Conservation (phyloP, 2,888 invertebrate genomes). For the Cetonia aurata region DNA sequence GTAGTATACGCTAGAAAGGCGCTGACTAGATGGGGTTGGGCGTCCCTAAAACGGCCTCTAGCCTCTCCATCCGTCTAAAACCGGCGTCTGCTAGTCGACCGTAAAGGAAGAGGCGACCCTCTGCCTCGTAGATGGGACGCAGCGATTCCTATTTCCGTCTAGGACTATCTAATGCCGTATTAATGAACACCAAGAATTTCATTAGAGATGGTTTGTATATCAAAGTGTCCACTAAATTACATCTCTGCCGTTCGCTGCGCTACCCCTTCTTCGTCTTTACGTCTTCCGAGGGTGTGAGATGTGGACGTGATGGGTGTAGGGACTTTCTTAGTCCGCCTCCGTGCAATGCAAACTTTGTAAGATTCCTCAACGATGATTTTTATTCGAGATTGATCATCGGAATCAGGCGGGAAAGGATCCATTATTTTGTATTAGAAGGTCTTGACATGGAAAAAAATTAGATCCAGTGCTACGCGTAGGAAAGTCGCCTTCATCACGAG, state of each 20-base stretch:
- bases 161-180: slow-evolving; percentile 70
- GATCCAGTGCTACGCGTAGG: neutral
- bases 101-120: slow-evolving; percentile 10
- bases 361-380: too few relatives aligned
- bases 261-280: slow-evolving; percentile 4
- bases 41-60: neutral
- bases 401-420: neutral
- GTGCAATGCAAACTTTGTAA: too few relatives aligned
- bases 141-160: slow-evolving; percentile 34
- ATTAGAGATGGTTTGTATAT: slow-evolving; percentile 76
- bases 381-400: too few relatives aligned
- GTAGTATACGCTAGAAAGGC: neutral
- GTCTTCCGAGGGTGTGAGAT: too few relatives aligned
- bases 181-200: slow-evolving; percentile 78
- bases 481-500: slow-evolving; percentile 46
- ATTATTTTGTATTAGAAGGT: slow-evolving; percentile 28
- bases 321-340: neutral
- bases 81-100: slow-evolving; percentile 20
- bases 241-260: slow-evolving; percentile 43
- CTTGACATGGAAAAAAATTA: slow-evolving; percentile 18
- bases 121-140: slow-evolving; percentile 17
- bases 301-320: too few relatives aligned
- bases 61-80: neutral
- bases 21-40: slow-evolving; percentile 4
- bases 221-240: slow-evolving; percentile 74